Evolutionary conservation across 53 echinoderm and acorn worm species (phyloP), one percentile per base, ranked within the genome.

Genomic region (Pentamera pediparva): DNA sequence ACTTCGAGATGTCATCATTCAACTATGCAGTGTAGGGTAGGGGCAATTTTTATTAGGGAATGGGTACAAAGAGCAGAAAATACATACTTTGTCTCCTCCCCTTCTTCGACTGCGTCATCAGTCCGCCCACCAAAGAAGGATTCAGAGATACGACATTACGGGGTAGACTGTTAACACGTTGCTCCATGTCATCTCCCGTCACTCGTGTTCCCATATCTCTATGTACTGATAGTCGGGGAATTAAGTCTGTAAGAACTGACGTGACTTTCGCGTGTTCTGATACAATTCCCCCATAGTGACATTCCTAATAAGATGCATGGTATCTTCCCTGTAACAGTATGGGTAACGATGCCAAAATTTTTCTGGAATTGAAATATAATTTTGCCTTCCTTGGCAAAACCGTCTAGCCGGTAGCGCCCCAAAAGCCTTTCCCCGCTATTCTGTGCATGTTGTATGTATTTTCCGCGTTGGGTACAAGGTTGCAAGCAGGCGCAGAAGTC

Each of bases 401-500:
- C 64, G n/a, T 77, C 63, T 36, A 77, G 50, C n/a, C 20, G 49
- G 33, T 77, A 62, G 13, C 31, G 48, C 4, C 69, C 79, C 1
- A 69, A 63, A 34, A 18, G 43, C 35, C 48, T 62, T 28, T 64
- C 63, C 31, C 77, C 77, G 19, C 77, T 69, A 1, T 79, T 78
- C 1, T 56, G 34, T 19, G 56, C 79, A 31, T 79, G 33, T 62
- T 62, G 33, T 37, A 84, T 71, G 43, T 84, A 50, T 17, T 48
- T 43, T 1, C 30, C 32, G 17, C 71, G 59, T 13, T 47, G n/a
- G 17, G 36, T 0, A 75, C 82, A 4, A 64, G 75, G 37, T 75
- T 62, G 32, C 82, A 82, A 25, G 71, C 83, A 3, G 78, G 76
- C 6, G 91, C 86, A 35, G 83, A 86, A 18, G 86, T 89, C 57